These are phyloP conservation scores for Isoperla grammatica DNA, from an alignment of 2,888 invertebrate genomes.

Conservation along the genomic window DNA sequence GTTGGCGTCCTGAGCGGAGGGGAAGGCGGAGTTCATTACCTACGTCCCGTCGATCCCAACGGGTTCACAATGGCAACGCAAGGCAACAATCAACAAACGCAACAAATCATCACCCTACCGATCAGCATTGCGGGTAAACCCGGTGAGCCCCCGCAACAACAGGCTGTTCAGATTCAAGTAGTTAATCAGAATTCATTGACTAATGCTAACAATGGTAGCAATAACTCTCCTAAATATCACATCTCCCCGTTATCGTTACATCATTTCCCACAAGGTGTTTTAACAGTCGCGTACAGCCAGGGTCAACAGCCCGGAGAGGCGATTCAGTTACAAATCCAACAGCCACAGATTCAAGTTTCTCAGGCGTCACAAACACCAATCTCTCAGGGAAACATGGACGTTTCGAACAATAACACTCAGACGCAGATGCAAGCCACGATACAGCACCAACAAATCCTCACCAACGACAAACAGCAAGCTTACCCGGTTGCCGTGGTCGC, in stretches of 20 bases:
- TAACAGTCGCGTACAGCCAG: constrained; percentile 69
- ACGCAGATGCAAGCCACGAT: constrained; percentile 14
- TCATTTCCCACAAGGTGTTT: constrained; percentile 66
- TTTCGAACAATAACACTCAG: constrained; percentile 27
- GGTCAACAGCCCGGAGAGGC: constrained; percentile 49
- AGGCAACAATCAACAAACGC: constrained; percentile 29
- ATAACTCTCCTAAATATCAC: constrained; percentile 61
- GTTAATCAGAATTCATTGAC: constrained; percentile 51
- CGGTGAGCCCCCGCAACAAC: constrained; percentile 58
- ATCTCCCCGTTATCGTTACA: constrained; percentile 67
- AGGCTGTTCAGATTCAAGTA: constrained; percentile 73
- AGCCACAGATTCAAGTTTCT: constrained; percentile 19
- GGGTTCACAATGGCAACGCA: constrained; percentile 38
- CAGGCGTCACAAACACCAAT: constrained; percentile 16
- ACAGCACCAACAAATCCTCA: constrained; percentile 2
- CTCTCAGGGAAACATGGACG: constrained; percentile 23
- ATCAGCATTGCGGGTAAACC: constrained; percentile 69
- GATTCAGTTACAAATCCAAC: constrained; percentile 33
- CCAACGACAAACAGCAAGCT: constrained; percentile 31
- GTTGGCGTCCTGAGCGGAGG: constrained; percentile 64
- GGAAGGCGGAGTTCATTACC: constrained; percentile 69
- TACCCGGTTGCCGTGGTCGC: constrained; percentile 37
- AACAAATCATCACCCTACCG: constrained; percentile 63
- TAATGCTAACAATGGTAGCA: constrained; percentile 19
- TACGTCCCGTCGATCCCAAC: constrained; percentile 57